Percentiles rank a stretch among this genome's conserved stretches.
Evolutionary conservation across 2,888 invertebrate species (phyloP).

Genomic region (Cetonia aurata): DNA sequence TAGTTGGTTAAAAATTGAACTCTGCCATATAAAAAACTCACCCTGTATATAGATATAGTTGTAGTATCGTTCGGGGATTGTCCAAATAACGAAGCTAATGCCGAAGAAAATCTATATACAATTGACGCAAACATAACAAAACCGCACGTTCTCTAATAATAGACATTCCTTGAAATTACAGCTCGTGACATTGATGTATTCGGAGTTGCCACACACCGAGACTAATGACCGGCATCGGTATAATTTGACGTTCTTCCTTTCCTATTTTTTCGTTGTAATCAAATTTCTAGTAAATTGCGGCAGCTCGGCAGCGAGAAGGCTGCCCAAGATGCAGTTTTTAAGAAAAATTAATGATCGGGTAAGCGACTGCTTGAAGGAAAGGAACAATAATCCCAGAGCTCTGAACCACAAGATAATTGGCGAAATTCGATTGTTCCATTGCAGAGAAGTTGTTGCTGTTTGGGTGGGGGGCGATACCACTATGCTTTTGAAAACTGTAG

Average conservation of each 20-base stretch:
- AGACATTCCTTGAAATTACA: constrained; percentile 23
- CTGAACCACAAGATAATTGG: too few species aligned
- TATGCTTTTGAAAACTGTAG: too few species aligned
- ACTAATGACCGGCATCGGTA: constrained; percentile 23
- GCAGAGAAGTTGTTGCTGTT: too few species aligned
- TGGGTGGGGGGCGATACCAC: too few species aligned
- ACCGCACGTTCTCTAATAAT: constrained; percentile 7
- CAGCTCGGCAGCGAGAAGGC: not conserved
- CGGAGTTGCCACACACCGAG: constrained; percentile 27
- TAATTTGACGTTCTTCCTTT: constrained; percentile 18
- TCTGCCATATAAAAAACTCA: too few species aligned
- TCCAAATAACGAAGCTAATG: constrained; percentile 20
- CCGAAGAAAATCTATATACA: constrained; percentile 2
- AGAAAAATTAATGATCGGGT: constrained; percentile 22
- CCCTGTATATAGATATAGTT: too few species aligned
- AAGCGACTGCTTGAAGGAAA: not conserved
- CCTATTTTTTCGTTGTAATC: not conserved
- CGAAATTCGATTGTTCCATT: too few species aligned
- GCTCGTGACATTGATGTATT: constrained; percentile 15
- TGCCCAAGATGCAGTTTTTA: constrained; percentile 6
- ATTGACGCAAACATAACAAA: constrained; percentile 8
- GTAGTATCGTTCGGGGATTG: too few species aligned
- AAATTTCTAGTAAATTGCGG: constrained; percentile 25
- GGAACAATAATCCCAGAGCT: too few species aligned
- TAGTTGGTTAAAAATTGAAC: too few species aligned